A percentile compares a stretch with the other conserved stretches of the same genome.
Evolutionary conservation across 2,888 invertebrate species (phyloP).

Genomic region (Heliconius erato): DNA sequence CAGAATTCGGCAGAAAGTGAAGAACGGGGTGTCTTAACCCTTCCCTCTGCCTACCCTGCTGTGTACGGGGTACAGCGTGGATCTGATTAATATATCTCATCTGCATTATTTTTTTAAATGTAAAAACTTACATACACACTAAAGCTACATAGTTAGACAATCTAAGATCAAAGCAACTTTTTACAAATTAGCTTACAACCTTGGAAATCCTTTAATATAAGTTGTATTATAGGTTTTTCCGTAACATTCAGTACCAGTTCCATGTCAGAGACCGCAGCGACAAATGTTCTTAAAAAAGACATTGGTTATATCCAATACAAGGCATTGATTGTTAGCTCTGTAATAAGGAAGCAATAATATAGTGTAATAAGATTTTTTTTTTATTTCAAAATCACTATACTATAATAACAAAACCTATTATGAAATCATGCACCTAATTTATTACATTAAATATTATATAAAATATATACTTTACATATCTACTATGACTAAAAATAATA

Average conservation of each 20-base stretch:
- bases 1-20: too few relatives aligned
- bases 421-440: neutral
- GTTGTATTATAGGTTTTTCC: conserved; percentile 35
- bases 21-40: too few relatives aligned
- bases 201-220: conserved; percentile 30
- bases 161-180: neutral
- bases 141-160: neutral
- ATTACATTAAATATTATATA: neutral
- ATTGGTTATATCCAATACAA: conserved; percentile 12
- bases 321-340: conserved; percentile 12
- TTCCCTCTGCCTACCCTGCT: too few relatives aligned
- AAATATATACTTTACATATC: neutral
- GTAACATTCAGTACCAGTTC: conserved; percentile 47
- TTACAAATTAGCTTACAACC: conserved; percentile 26
- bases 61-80: too few relatives aligned
- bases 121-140: neutral
- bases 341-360: conserved; percentile 25
- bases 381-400: neutral
- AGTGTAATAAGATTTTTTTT: conserved; percentile 4
- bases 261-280: conserved; percentile 32
- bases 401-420: neutral
- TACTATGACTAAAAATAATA: neutral
- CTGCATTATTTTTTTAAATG: neutral
- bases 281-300: conserved; percentile 39
- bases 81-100: too few relatives aligned